Conservation (phyloP, 2,888 invertebrate species). For the Heliconius hortense region DNA sequence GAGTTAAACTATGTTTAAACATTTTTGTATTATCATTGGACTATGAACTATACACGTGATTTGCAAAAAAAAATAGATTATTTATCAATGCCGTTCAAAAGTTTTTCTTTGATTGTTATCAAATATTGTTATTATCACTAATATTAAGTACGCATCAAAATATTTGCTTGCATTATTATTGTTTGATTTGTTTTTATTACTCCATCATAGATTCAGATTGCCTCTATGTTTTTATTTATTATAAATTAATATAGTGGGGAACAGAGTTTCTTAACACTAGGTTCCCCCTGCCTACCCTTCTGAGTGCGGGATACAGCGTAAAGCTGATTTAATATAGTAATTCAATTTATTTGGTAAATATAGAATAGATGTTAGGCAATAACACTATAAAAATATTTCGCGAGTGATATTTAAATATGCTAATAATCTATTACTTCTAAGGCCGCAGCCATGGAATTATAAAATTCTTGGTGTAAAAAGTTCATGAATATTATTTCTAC, state of each 20-base stretch:
- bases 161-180: slow-evolving; percentile 1
- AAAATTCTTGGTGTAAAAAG: too few species aligned
- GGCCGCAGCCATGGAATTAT: too few species aligned
- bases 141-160: slow-evolving; percentile 1
- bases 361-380: neutral
- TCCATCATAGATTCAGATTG: neutral
- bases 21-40: neutral
- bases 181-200: slow-evolving; percentile 10
- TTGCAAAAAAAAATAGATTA: too few species aligned
- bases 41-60: neutral
- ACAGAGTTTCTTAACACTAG: too few species aligned
- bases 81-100: neutral
- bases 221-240: neutral
- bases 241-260: neutral
- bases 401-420: too few species aligned
- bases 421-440: too few species aligned
- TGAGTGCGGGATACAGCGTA: too few species aligned
- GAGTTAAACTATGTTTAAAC: neutral
- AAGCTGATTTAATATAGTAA: neutral
- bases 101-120: slow-evolving; percentile 12
- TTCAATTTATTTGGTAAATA: neutral
- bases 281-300: too few species aligned
- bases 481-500: too few species aligned
- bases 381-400: too few species aligned
- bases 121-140: neutral